These are phyloP conservation scores for Crenichthys baileyi DNA, from an alignment of 2,797 vertebrate genomes.

Conservation along the genomic window DNA sequence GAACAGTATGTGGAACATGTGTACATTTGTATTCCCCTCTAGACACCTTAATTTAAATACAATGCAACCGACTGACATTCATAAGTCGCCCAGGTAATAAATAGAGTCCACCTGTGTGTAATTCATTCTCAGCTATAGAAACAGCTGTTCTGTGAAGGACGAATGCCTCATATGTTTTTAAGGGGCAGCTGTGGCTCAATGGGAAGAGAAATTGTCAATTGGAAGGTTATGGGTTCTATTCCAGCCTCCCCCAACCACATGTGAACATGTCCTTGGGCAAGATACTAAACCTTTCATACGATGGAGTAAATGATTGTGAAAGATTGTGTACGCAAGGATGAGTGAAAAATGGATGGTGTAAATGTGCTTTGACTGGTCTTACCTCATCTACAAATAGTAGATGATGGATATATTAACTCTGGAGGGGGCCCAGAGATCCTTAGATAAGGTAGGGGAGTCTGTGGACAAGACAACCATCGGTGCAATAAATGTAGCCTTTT, in stretches of 20 bases:
- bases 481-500: too few relatives aligned
- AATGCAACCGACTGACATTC: background rate
- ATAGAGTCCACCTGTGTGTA: background rate
- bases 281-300: background rate
- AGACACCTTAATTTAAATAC: background rate
- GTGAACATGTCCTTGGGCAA: background rate
- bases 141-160: background rate
- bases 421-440: background rate
- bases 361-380: background rate
- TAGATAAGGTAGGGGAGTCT: too few relatives aligned
- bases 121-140: background rate
- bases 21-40: background rate
- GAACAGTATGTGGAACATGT: background rate
- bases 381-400: background rate
- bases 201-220: background rate
- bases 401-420: background rate
- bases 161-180: background rate
- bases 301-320: background rate
- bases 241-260: background rate
- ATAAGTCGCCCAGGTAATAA: background rate
- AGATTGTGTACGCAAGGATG: background rate
- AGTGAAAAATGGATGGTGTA: background rate
- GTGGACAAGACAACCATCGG: too few relatives aligned
- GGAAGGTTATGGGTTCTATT: background rate
- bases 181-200: background rate